A percentile compares a stretch with the other conserved stretches of the same genome.
These are phyloP conservation scores for Nineta flava DNA, from an alignment of 2,888 invertebrate species.

Conservation along the genomic window DNA sequence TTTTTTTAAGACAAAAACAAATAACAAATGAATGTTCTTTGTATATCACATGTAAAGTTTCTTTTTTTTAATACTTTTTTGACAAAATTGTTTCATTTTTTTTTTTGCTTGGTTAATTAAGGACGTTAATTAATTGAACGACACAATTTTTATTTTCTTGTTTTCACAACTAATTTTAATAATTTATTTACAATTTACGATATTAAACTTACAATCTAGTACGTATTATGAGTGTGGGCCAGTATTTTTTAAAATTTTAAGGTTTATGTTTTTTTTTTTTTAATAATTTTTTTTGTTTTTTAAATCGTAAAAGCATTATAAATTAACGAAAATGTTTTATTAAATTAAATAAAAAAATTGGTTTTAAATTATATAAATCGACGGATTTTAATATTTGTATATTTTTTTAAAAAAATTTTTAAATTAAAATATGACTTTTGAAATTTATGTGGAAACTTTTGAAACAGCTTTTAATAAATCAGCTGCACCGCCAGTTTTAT, in stretches of 20 bases:
- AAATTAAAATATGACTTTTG: slow-evolving; percentile 11
- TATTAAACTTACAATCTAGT: slow-evolving; percentile 7
- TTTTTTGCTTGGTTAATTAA: not conserved
- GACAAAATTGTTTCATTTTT: not conserved
- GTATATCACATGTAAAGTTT: too few relatives aligned
- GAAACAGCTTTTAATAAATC: slow-evolving; percentile 62
- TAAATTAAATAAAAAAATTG: not conserved
- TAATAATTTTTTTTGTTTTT: slow-evolving; percentile 4
- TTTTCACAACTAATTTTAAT: slow-evolving; percentile 1
- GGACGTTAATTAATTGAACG: not conserved
- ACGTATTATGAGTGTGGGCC: slow-evolving; percentile 7
- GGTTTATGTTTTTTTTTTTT: slow-evolving; percentile 4
- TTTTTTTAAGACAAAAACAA: too few relatives aligned
- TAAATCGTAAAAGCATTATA: slow-evolving; percentile 1
- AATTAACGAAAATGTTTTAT: slow-evolving; percentile 3
- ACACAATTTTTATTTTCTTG: not conserved
- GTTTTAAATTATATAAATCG: not conserved
- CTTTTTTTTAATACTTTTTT: too few relatives aligned
- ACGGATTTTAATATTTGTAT: not conserved
- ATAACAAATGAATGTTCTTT: too few relatives aligned
- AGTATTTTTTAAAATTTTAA: not conserved
- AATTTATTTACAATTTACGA: slow-evolving; percentile 5
- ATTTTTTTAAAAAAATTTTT: slow-evolving; percentile 6
- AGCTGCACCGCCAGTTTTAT: slow-evolving; percentile 44
- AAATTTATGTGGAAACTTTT: slow-evolving; percentile 58